Conservation (phyloP, 2,888 invertebrate species). For the Pseudococcus longispinus region DNA sequence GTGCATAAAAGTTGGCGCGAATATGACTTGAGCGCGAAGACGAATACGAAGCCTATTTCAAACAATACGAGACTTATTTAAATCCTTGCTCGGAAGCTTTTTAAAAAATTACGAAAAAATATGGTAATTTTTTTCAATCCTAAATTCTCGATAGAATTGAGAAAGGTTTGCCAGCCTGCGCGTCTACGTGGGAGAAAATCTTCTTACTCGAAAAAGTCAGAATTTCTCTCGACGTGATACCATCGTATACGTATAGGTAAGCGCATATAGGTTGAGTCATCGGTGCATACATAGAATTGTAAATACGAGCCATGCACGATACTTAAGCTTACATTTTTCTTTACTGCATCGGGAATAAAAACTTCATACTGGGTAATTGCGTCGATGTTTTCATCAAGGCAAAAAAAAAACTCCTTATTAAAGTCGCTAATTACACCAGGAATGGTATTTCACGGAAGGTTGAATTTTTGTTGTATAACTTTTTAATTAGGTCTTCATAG, state of each 20-base stretch:
- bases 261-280: no score
- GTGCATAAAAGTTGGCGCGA: not conserved
- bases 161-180: not conserved
- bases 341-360: not conserved
- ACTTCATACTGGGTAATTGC: not conserved
- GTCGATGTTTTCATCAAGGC: not conserved
- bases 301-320: not conserved
- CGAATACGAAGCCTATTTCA: not conserved
- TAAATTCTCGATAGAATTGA: not conserved
- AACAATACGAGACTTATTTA: conserved; percentile 17
- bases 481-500: not conserved
- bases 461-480: not conserved
- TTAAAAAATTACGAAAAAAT: conserved; percentile 27
- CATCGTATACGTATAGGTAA: not conserved
- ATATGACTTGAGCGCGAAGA: not conserved
- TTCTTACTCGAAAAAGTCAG: not conserved
- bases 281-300: not conserved
- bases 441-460: not conserved
- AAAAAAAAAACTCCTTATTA: not conserved
- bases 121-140: conserved; percentile 24
- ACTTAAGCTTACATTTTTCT: not conserved
- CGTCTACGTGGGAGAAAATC: not conserved
- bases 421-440: not conserved
- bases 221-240: not conserved
- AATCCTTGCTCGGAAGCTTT: conserved; percentile 4